A percentile compares a stretch with the other conserved stretches of the same genome.
phyloP scores from a whole-genome alignment of 1,140 invertebrate species.

The Papilio helenus region DNA sequence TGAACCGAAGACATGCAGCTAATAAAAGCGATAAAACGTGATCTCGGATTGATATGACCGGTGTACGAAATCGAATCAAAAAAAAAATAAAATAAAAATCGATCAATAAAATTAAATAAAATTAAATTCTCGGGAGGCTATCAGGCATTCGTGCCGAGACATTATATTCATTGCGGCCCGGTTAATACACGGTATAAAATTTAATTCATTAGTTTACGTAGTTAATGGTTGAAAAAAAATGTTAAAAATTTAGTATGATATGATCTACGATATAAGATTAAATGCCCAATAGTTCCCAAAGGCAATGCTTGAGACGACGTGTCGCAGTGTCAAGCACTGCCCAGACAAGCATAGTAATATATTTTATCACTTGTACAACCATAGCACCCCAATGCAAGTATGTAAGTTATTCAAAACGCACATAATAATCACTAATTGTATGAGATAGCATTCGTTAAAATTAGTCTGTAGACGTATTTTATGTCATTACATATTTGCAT shows the following conservation, averaged over 20 bases:
- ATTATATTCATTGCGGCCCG: conserved; percentile 68
- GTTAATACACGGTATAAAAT: conserved; percentile 78
- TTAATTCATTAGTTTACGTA: conserved; percentile 76
- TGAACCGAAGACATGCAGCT: conserved; percentile 71
- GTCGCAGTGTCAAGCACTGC: conserved; percentile 58
- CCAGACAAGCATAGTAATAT: conserved; percentile 77
- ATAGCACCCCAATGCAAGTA: conserved; percentile 82
- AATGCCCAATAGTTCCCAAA: conserved; percentile 84
- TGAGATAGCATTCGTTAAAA: conserved; percentile 73
- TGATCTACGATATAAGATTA: conserved; percentile 81
- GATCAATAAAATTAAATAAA: conserved; percentile 56
- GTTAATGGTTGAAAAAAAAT: conserved; percentile 81
- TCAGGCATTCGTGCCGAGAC: conserved; percentile 82
- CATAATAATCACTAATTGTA: conserved; percentile 66
- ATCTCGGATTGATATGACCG: conserved; percentile 75
- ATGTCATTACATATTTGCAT: conserved; percentile 83
- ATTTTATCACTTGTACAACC: conserved; percentile 81
- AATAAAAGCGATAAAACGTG: conserved; percentile 75
- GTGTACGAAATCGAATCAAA: conserved; percentile 68
- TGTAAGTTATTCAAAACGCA: conserved; percentile 78
- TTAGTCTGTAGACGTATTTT: conserved; percentile 68
- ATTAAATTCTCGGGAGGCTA: conserved; percentile 70
- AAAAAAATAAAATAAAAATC: conserved; percentile 50
- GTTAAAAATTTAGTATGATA: conserved; percentile 83
- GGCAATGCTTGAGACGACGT: conserved; percentile 59